A percentile compares a stretch with the other conserved stretches of the same genome.
Evolutionary conservation across 2,888 invertebrate genomes (phyloP).

Genomic region (Bimastos eiseni): DNA sequence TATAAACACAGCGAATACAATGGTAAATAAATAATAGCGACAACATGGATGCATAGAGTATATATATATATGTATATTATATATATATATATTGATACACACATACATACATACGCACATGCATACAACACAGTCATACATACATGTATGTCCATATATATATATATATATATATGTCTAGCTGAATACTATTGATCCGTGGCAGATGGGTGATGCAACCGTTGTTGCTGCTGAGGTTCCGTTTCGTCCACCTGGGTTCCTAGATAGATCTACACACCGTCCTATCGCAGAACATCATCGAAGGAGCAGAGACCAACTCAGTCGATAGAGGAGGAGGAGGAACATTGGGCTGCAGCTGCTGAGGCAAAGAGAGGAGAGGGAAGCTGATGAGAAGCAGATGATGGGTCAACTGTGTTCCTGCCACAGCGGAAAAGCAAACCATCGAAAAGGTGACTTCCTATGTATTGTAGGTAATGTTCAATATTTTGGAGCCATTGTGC

Average conservation of each 20-base stretch:
- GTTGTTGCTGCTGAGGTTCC: background rate
- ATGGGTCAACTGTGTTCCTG: conserved; percentile 23
- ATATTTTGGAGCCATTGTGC: too few species aligned
- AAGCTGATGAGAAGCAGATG: background rate
- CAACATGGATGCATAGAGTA: too few species aligned
- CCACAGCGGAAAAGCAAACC: background rate
- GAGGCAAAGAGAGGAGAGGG: background rate
- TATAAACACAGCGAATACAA: too few species aligned
- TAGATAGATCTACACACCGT: too few species aligned
- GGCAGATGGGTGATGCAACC: background rate
- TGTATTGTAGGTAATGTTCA: background rate
- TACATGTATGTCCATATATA: background rate
- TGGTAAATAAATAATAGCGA: too few species aligned
- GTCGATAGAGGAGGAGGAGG: background rate
- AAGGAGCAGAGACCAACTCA: background rate
- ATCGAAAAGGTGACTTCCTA: background rate
- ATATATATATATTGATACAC: background rate
- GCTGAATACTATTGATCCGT: background rate
- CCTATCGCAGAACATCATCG: background rate
- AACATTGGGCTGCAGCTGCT: background rate
- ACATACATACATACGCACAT: too few species aligned
- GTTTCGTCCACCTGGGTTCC: background rate
- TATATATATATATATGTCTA: background rate
- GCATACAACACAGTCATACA: background rate
- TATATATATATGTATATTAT: background rate